Conservation (phyloP, 2,888 invertebrate genomes). For the Leptopterna dolabrata region DNA sequence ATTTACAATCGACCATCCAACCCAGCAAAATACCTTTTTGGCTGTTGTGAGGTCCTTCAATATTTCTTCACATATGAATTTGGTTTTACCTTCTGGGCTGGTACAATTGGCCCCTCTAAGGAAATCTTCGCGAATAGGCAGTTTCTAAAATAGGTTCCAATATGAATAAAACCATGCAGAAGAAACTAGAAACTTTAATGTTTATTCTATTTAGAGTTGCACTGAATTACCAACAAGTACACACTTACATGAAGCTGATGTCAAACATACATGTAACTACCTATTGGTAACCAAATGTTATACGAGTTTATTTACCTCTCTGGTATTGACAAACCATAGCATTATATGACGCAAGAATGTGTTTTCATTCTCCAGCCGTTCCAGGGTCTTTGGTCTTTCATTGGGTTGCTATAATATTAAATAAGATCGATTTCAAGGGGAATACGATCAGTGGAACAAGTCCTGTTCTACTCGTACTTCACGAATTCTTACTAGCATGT, state of each 20-base stretch:
- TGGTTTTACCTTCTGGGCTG: conserved; percentile 24
- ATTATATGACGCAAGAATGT: neutral
- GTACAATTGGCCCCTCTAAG: conserved; percentile 14
- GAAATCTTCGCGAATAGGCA: conserved; percentile 23
- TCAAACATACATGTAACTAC: too few relatives aligned
- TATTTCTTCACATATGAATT: conserved; percentile 35
- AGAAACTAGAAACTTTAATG: neutral
- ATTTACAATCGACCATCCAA: too few relatives aligned
- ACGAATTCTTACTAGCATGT: neutral
- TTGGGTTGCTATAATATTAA: neutral
- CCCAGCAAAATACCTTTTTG: neutral
- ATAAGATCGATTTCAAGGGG: neutral
- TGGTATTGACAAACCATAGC: neutral
- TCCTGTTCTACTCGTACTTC: neutral
- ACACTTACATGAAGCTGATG: too few relatives aligned
- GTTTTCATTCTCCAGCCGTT: neutral
- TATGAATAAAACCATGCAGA: neutral
- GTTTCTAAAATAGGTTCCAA: neutral
- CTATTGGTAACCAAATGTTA: too few relatives aligned
- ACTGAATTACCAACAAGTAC: too few relatives aligned
- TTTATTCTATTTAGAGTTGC: too few relatives aligned
- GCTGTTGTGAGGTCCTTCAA: conserved; percentile 17
- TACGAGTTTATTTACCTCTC: neutral
- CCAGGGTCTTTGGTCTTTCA: neutral
- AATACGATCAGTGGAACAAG: neutral